phyloP scores from a whole-genome alignment of 2,888 invertebrate species.

The Cistogaster globosa region DNA sequence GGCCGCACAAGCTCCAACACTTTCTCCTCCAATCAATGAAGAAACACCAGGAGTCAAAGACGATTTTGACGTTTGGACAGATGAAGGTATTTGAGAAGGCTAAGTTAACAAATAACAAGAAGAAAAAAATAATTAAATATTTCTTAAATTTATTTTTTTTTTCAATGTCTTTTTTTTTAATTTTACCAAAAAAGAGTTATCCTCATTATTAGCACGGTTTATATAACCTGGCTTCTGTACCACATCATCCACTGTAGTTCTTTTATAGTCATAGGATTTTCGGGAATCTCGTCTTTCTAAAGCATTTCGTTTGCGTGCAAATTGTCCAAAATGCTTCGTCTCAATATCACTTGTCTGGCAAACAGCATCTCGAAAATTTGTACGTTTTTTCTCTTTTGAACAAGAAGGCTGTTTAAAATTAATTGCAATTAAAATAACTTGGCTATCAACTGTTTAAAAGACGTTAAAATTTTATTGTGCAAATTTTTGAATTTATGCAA shows the following conservation, averaged over 20 bases:
- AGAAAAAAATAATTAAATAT: slow-evolving; percentile 8
- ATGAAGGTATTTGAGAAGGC: slow-evolving; percentile 73
- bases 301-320: slow-evolving; percentile 74
- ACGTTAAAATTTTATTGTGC: neutral
- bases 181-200: slow-evolving; percentile 81
- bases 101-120: neutral
- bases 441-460: neutral
- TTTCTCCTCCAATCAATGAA: slow-evolving; percentile 74
- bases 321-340: slow-evolving; percentile 74
- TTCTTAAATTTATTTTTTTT: neutral
- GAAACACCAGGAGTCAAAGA: slow-evolving; percentile 80
- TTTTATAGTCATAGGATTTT: slow-evolving; percentile 77
- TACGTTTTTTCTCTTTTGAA: slow-evolving; percentile 74
- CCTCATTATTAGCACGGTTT: slow-evolving; percentile 80
- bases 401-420: slow-evolving; percentile 60
- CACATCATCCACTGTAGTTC: slow-evolving; percentile 78
- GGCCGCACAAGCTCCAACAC: slow-evolving; percentile 30
- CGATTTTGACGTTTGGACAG: slow-evolving; percentile 79
- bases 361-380: slow-evolving; percentile 81
- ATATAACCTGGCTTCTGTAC: slow-evolving; percentile 73
- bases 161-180: too few species aligned
- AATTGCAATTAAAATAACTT: slow-evolving; percentile 54
- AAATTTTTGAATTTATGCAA: neutral
- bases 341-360: slow-evolving; percentile 82
- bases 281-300: slow-evolving; percentile 73